Base-by-base conservation (phyloP, 2,888 invertebrate species). In the Ormyrus labotus region DNA sequence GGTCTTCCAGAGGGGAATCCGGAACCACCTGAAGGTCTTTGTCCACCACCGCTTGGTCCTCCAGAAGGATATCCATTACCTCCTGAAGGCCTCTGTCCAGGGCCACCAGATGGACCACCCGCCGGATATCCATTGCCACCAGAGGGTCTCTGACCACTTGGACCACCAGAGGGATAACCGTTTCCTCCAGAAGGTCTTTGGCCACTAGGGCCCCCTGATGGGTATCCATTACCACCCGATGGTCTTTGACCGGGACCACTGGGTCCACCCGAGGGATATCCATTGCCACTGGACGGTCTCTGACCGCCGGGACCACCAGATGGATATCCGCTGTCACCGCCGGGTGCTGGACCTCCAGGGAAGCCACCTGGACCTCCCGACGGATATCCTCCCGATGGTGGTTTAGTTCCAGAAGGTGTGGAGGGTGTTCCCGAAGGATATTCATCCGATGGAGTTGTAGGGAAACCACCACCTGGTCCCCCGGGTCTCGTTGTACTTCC, bases 351-450 rank as follows among this genome's bases (percentile, higher is more conserved):
- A 67, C 78, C 34, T 34, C 34, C 34, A 34, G 34, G 34, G 34
- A 34, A 34, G 34, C 34, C 80, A 53, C 75, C 69, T 77, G 84
- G 69, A 82, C 85, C 75, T 57, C 83, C 82, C 19, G 83, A 81
- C 57, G 84, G 87, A 69, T 83, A 84, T 77, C 86, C 85, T 50
- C 86, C 86, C 0, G 87, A 77, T n/a, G 82, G 86, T 10, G 86
- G 85, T 78, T 78, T 84, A 34, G 61, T 73, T 72, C 86, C 86
- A 19, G 85, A 78, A 13, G 83, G 63, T 6, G 84, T 81, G 9
- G 87, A 87, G 45, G 86, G 82, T 53, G 86, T 83, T 45, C 84
- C 87, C 1, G 85, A 81, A n/a, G 86, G 84, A 81, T 84, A 85
- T 67, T 83, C 83, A 45, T 77, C 85, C 6, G 81, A 81, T 45